These are phyloP conservation scores for Neotoma lepida DNA, from an alignment of 2,113 vertebrate species.

Conservation along the genomic window DNA sequence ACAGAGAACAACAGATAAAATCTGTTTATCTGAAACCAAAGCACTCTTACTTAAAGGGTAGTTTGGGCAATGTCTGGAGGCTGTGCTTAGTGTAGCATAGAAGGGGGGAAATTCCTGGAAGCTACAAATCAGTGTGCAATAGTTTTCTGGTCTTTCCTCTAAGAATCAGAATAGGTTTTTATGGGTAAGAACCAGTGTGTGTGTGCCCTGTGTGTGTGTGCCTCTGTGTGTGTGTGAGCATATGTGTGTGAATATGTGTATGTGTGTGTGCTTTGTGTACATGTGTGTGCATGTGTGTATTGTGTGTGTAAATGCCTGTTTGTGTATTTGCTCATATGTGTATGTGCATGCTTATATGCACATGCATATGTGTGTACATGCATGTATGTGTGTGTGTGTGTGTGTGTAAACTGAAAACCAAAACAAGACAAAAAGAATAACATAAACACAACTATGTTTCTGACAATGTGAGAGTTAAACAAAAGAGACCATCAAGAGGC, in stretches of 20 bases:
- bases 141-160: background rate
- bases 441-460: background rate
- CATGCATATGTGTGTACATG: background rate
- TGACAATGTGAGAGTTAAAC: background rate
- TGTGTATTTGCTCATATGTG: background rate
- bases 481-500: too few species aligned
- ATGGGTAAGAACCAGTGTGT: background rate
- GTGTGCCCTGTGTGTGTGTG: background rate
- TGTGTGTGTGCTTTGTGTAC: background rate
- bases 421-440: background rate
- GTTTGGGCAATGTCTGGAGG: background rate
- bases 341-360: background rate
- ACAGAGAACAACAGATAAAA: background rate
- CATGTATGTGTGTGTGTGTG: background rate
- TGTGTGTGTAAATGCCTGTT: background rate
- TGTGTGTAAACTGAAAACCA: background rate
- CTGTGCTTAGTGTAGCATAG: background rate
- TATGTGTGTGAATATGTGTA: background rate
- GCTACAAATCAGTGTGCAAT: background rate
- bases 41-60: background rate
- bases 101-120: background rate
- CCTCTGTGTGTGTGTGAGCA: background rate
- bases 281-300: background rate
- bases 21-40: background rate
- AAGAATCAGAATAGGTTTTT: background rate